Base-by-base conservation (phyloP, 1,140 invertebrate species). In the Nasonia vitripennis region DNA sequence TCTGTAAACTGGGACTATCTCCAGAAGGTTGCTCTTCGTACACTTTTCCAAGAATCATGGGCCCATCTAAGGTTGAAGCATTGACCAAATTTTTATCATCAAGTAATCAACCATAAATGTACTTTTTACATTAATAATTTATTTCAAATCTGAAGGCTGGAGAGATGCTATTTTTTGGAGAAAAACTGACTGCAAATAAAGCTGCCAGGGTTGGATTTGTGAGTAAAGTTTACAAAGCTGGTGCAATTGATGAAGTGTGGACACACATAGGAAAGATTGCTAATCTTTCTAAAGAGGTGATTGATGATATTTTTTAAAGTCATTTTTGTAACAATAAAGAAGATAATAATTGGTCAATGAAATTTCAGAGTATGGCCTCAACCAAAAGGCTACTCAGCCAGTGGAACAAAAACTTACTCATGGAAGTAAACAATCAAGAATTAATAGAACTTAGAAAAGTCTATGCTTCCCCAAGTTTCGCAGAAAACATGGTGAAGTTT, bases 1-100 rank as follows among this genome's bases (percentile, higher is more conserved):
- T 99, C 91, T 94, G 96, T 48, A 93, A 94, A 86, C 91, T 98
- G 45, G 97, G 97, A 31, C 93, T 98, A 80, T 95, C 96, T 83
- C 95, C 97, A 17, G 98, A 99, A 94, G 98, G 96, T 20, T 96
- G 97, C 90, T 98, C 98, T 10, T 96, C 96, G 14, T 96, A 96
- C 88, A 96, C 95, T 51, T 98, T 98, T 91, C 97, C 98, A 0
- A 94, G 93, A 89, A 92, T 98, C 48, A 95, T 99, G 93, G 98
- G 98, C 37, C 92, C 93, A 20, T 95, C 95, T 70, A 97, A 96
- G 93, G 96, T 96, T 93, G 89, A 78, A 88, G 81, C 67, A 34
- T 71, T 12, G 27, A 7, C 6, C 68, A 78, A 51, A 17, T 41
- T 55, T 31, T 48, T 51, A 81, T 71, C 7, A 12, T 5, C 9